These are phyloP conservation scores for Papilio dardanus DNA, from an alignment of 1,140 invertebrate species.

Conservation along the genomic window DNA sequence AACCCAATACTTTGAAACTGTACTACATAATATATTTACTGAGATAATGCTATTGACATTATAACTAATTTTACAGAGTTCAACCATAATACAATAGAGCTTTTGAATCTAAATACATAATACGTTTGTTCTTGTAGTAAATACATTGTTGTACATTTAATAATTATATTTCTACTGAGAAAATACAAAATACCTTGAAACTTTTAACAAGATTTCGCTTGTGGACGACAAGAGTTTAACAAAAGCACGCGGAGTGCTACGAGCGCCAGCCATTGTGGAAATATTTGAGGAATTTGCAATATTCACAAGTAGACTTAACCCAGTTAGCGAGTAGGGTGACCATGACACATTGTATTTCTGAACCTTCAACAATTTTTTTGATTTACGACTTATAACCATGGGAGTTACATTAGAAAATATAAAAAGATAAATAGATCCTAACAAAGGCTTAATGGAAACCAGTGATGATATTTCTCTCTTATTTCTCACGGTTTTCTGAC, in stretches of 20 bases:
- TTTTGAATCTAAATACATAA: too few species aligned
- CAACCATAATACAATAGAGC: too few species aligned
- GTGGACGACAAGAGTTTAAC: conserved; percentile 1
- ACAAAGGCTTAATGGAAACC: too few species aligned
- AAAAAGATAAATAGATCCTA: too few species aligned
- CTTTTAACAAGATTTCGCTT: conserved; percentile 7
- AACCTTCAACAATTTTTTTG: neutral
- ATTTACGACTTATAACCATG: neutral
- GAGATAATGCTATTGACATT: too few species aligned
- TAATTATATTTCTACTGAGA: neutral
- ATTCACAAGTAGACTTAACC: conserved; percentile 36
- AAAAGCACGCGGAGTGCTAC: conserved; percentile 5
- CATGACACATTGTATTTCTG: conserved; percentile 10
- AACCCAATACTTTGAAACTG: too few species aligned
- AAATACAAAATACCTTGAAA: conserved; percentile 12
- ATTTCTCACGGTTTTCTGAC: too few species aligned
- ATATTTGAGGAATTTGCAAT: conserved; percentile 38
- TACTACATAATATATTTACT: too few species aligned
- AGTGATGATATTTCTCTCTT: too few species aligned
- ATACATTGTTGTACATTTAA: neutral
- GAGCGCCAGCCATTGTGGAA: conserved; percentile 25
- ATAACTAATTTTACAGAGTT: too few species aligned
- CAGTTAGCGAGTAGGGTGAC: conserved; percentile 23
- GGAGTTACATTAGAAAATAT: too few species aligned
- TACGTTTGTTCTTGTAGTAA: too few species aligned